Evolutionary conservation across 2,797 vertebrate genomes (phyloP), one percentile per base, ranked within the genome.

Genomic region (Erethizon dorsatum): DNA sequence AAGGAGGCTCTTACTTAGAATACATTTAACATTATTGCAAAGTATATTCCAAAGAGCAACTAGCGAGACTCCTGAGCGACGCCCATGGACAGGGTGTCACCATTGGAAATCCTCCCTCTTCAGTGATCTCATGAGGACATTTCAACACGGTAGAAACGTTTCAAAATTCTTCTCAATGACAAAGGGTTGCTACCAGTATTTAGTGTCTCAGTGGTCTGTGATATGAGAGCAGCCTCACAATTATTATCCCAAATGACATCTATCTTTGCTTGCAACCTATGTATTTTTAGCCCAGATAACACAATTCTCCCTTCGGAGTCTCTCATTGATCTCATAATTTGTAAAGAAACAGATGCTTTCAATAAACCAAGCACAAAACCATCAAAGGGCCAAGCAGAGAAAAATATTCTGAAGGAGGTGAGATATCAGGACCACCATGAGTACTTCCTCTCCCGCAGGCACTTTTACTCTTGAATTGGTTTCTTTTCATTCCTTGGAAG

Each of bases 281-380:
- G 31, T 41, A 4, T 83, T 56, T 67, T 61, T 45, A 88, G 45
- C 56, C 71, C 22, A 1, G 67, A 88, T 54, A 63, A 52, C 10
- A 24, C 67, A 37, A 93, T 10, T 90, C 65, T 87, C 37, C n/a
- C 22, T 14, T 56, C 65, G 75, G 28, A 84, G 33, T 77, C 37
- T 92, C 54, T 91, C 28, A 54, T 96, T 95, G 56, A 96, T 80
- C 12, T 94, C 26, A 50, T 54, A 26, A 56, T 88, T 95, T 84
- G n/a, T 91, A 97, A 97, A 96, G 50, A 89, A 83, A 82, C 5
- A 50, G 33, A 54, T 6, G 59, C 59, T 95, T 94, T 59, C 92
- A 95, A 73, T 37, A 85, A 83, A 20, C 31, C 47, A 94, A 86
- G 79, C 52, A 67, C 28, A 69, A 97, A 89, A 75, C n/a, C 59